Conservation (phyloP, 2,888 invertebrate species). For the Leptopterna dolabrata region DNA sequence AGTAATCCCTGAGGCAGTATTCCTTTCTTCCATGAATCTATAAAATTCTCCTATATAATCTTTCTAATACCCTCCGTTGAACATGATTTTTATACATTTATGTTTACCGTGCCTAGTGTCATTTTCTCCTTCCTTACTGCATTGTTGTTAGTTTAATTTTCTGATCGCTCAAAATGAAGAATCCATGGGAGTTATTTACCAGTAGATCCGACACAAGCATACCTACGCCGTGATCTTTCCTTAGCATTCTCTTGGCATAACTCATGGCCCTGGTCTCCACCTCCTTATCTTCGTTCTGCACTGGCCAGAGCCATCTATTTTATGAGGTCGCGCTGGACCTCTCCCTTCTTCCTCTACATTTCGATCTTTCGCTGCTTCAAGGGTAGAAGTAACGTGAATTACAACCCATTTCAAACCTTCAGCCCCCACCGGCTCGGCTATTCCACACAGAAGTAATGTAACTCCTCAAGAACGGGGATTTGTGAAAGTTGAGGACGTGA, state of each 20-base stretch:
- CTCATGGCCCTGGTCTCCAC: not conserved
- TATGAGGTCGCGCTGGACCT: slow-evolving; percentile 2
- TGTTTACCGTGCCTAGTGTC: no score
- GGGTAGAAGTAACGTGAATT: slow-evolving; percentile 1
- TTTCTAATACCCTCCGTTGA: not conserved
- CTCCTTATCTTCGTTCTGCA: slow-evolving; percentile 8
- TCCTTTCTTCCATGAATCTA: no score
- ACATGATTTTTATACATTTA: not conserved
- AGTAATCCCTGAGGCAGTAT: no score
- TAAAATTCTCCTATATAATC: no score
- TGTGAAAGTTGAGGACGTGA: not conserved
- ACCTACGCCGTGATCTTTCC: not conserved
- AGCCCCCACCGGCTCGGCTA: not conserved
- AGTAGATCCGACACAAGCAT: not conserved
- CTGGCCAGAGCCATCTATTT: slow-evolving; percentile 16
- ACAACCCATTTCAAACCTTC: slow-evolving; percentile 22
- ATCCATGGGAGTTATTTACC: not conserved
- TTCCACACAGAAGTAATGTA: not conserved
- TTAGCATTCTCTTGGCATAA: not conserved
- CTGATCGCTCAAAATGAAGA: not conserved
- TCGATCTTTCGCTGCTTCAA: not conserved
- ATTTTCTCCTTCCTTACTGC: not conserved
- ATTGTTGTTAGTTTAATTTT: not conserved
- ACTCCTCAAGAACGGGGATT: not conserved
- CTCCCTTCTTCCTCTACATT: not conserved